A percentile compares a stretch with the other conserved stretches of the same genome.
These are phyloP conservation scores for Mesocentrotus franciscanus DNA, from an alignment of 53 echinoderm and acorn worm species.

Conservation along the genomic window DNA sequence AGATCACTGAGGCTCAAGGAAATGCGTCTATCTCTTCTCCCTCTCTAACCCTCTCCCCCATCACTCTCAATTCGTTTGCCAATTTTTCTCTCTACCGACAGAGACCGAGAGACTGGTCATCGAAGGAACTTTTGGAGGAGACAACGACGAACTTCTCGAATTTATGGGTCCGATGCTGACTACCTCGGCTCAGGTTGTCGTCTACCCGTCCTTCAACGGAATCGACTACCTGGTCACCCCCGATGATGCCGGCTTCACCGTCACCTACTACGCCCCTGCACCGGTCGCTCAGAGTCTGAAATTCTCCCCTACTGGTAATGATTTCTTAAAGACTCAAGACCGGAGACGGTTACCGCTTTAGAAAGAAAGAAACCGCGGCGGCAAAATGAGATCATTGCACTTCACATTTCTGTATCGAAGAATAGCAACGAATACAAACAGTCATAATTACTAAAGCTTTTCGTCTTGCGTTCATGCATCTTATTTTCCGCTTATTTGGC, in stretches of 20 bases:
- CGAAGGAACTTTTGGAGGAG: constrained; percentile 64
- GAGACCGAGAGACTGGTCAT: background rate
- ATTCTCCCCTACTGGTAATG: constrained; percentile 66
- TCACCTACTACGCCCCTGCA: constrained; percentile 72
- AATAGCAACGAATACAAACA: no score
- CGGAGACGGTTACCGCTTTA: background rate
- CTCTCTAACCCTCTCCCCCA: background rate
- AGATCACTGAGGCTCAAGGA: background rate
- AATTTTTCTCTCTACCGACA: background rate
- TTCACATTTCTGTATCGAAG: no score
- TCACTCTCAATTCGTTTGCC: background rate
- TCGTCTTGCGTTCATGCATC: no score
- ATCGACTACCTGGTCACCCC: constrained; percentile 67
- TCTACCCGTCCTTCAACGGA: constrained; percentile 73
- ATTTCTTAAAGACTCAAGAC: background rate
- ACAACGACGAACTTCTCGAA: constrained; percentile 66
- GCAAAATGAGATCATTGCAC: no score
- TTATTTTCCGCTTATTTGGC: no score
- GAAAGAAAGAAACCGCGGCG: background rate
- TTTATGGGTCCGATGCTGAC: constrained; percentile 66
- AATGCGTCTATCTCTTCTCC: background rate
- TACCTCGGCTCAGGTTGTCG: constrained; percentile 59
- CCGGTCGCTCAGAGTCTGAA: constrained; percentile 65
- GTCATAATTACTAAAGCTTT: no score
- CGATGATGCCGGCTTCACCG: constrained; percentile 65